Evolutionary conservation across 2,888 invertebrate species (phyloP).

Genomic region (Drosophila pegasa): DNA sequence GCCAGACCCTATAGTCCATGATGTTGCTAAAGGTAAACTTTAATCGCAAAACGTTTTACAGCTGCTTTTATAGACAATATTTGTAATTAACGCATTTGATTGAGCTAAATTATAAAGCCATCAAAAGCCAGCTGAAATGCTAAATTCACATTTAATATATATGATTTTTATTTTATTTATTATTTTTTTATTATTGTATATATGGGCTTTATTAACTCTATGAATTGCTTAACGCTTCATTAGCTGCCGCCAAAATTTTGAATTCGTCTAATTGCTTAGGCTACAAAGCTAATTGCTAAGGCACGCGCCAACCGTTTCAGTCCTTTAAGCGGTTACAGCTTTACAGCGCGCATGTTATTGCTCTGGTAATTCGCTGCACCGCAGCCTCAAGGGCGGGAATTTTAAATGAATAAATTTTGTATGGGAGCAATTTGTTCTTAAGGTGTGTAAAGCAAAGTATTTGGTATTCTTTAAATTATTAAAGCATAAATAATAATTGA

Average conservation of each 20-base stretch:
- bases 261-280: not conserved
- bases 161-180: too few species aligned
- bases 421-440: too few species aligned
- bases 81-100: not conserved
- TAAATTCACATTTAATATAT: constrained; percentile 51
- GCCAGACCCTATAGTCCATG: constrained; percentile 16
- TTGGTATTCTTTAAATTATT: too few species aligned
- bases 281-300: not conserved
- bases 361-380: constrained; percentile 2
- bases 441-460: too few species aligned
- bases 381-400: not conserved
- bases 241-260: not conserved
- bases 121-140: not conserved
- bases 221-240: not conserved
- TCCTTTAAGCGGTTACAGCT: not conserved
- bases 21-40: not conserved
- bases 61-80: constrained; percentile 3
- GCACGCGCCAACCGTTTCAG: not conserved
- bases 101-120: not conserved
- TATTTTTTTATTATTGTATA: too few species aligned
- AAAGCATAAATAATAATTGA: too few species aligned
- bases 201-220: not conserved
- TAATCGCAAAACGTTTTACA: not conserved
- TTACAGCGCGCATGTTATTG: not conserved
- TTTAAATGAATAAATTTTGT: too few species aligned